Evolutionary conservation across 2,797 vertebrate species (phyloP).

Genomic region (Siniperca obscura): DNA sequence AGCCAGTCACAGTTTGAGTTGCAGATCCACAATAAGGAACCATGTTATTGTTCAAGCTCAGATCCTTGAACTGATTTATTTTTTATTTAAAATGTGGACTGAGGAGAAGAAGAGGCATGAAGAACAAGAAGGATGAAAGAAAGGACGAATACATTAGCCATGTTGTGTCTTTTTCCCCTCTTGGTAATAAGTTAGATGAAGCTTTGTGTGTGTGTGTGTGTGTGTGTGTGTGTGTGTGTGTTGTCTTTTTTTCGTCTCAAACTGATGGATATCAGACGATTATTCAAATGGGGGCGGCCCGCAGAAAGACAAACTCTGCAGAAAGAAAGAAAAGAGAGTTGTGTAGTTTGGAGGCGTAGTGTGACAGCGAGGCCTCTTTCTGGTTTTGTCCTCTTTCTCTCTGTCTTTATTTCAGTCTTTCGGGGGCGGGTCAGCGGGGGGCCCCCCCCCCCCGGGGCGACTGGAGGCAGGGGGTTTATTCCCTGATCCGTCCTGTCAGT

Average conservation of each 20-base stretch:
- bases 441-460: slow-evolving; percentile 34
- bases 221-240: slow-evolving; percentile 27
- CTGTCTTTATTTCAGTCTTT: slow-evolving; percentile 62
- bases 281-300: slow-evolving; percentile 65
- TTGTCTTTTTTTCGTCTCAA: slow-evolving; percentile 45
- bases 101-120: slow-evolving; percentile 18
- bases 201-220: slow-evolving; percentile 39
- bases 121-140: slow-evolving; percentile 28
- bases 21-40: not conserved
- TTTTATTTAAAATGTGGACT: not conserved
- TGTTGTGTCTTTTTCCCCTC: slow-evolving; percentile 45
- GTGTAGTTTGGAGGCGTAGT: slow-evolving; percentile 60
- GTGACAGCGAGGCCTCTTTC: slow-evolving; percentile 71
- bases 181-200: slow-evolving; percentile 32
- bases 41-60: not conserved
- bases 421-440: slow-evolving; percentile 51
- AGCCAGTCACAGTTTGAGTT: not conserved
- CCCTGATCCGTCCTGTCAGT: slow-evolving; percentile 44
- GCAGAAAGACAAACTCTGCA: slow-evolving; percentile 63
- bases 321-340: slow-evolving; percentile 55
- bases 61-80: slow-evolving; percentile 2
- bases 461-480: slow-evolving; percentile 43
- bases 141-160: slow-evolving; percentile 45
- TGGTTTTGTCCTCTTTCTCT: slow-evolving; percentile 65
- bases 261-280: slow-evolving; percentile 71